phyloP scores from a whole-genome alignment of 1,140 invertebrate genomes.

The Drosophila persimilis region DNA sequence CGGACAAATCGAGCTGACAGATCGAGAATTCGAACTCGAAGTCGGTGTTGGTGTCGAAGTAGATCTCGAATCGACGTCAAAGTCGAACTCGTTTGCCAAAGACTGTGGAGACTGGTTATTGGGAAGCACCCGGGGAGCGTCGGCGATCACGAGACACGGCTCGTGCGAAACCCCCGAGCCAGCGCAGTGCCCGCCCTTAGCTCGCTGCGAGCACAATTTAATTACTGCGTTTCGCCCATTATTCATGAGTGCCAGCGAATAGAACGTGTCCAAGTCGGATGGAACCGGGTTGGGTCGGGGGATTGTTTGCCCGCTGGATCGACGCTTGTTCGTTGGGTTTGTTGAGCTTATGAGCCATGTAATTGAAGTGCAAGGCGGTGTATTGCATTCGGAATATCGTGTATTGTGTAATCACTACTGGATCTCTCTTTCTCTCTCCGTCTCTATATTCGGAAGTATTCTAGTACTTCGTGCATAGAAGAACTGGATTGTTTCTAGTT shows the following conservation, averaged over 20 bases:
- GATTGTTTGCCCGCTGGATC: constrained; percentile 19
- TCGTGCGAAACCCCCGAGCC: constrained; percentile 57
- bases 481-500: no score
- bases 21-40: constrained; percentile 31
- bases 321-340: constrained; percentile 9
- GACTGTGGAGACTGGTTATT: constrained; percentile 45
- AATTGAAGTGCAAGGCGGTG: constrained; percentile 38
- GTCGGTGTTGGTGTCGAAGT: constrained; percentile 11
- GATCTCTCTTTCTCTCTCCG: no score
- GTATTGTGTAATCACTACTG: constrained; percentile 18
- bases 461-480: not conserved
- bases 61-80: constrained; percentile 36
- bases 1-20: constrained; percentile 19
- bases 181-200: constrained; percentile 10
- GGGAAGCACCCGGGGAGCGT: constrained; percentile 57
- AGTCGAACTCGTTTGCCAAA: constrained; percentile 45
- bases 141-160: constrained; percentile 68
- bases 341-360: constrained; percentile 33
- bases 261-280: constrained; percentile 20
- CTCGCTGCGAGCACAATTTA: constrained; percentile 10
- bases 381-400: constrained; percentile 1
- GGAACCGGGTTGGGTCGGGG: not conserved
- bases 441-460: constrained; percentile 4
- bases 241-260: constrained; percentile 50
- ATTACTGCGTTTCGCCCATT: constrained; percentile 32